Conservation (phyloP, 2,888 invertebrate genomes). For the Formica aserva region DNA sequence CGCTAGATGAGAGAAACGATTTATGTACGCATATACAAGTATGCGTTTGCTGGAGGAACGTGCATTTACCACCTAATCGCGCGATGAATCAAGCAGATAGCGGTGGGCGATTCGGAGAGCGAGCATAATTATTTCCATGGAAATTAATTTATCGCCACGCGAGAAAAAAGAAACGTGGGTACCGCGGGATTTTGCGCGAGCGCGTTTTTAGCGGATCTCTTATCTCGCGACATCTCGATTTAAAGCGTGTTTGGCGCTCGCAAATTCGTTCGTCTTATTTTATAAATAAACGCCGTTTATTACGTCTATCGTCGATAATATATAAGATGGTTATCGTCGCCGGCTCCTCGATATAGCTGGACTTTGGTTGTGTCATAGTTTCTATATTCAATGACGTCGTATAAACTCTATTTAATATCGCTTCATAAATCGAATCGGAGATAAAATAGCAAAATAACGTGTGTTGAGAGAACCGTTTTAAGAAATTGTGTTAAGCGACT, state of each 20-base stretch:
- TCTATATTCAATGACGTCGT: constrained; percentile 28
- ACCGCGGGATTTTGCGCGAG: constrained; percentile 39
- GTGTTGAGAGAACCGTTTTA: neutral
- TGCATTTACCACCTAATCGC: constrained; percentile 48
- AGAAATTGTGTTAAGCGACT: neutral
- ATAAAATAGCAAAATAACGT: constrained; percentile 52
- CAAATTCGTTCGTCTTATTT: constrained; percentile 35
- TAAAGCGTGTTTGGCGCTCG: constrained; percentile 4
- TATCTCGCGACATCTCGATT: constrained; percentile 31
- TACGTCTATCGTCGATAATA: constrained; percentile 75
- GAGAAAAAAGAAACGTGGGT: constrained; percentile 50
- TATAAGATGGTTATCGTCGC: constrained; percentile 68
- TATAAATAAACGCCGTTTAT: constrained; percentile 77
- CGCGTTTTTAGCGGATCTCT: constrained; percentile 19
- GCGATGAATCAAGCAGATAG: constrained; percentile 50
- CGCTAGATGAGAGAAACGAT: constrained; percentile 36
- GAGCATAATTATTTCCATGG: constrained; percentile 49
- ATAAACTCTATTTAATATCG: constrained; percentile 35
- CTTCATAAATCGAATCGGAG: constrained; percentile 61
- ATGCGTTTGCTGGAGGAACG: neutral
- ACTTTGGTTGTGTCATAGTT: constrained; percentile 63
- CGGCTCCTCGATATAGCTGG: constrained; percentile 49
- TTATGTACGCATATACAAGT: constrained; percentile 14
- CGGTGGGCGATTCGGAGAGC: constrained; percentile 35
- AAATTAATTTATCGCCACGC: constrained; percentile 47